Evolutionary conservation across 1,140 invertebrate species (phyloP), one percentile per base, ranked within the genome.

Genomic region (Wasmannia auropunctata): DNA sequence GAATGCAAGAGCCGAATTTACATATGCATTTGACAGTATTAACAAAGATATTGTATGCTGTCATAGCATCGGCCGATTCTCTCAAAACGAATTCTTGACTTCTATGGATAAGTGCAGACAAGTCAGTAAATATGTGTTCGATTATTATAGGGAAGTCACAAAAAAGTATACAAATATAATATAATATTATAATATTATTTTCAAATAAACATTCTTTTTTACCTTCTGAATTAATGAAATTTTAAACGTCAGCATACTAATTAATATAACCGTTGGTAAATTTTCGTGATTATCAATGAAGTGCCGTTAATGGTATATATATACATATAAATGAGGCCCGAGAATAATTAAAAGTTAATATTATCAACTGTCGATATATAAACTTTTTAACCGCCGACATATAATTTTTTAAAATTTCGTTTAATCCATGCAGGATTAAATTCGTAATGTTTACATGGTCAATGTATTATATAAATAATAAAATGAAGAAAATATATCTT

Each of bases 21-120:
- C 96, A 74, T 97, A 96, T 93, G 97, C 96, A 1, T 98, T 97
- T 91, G 97, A 97, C 87, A 97, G 96, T 86, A 91, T 96, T 8
- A 96, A 97, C 40, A 96, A 96, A 62, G 96, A 96, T 87, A 90
- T 98, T 19, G 91, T 98, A 80, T 93, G 96, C 89, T 97, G 96
- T 22, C 96, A 97, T 89, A 97, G 97, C 6, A 95, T 96, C 34
- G 97, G 97, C 25, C 95, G 89, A n/a, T 97, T 97, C 92, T 96
- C 95, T 79, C 95, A 96, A 87, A 94, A 95, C 43, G 96, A 97
- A 79, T 97, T 97, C 88, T 95, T 96, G 67, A 95, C 97, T 86
- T 96, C 96, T 14, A 89, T 97, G 74, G 94, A 96, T 51, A 95
- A 96, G 63, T 97, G 97, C 92, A 96, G 95, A 67, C 94, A 96